Conservation (phyloP, 2,113 vertebrate species). For the Hydrolagus affinis region DNA sequence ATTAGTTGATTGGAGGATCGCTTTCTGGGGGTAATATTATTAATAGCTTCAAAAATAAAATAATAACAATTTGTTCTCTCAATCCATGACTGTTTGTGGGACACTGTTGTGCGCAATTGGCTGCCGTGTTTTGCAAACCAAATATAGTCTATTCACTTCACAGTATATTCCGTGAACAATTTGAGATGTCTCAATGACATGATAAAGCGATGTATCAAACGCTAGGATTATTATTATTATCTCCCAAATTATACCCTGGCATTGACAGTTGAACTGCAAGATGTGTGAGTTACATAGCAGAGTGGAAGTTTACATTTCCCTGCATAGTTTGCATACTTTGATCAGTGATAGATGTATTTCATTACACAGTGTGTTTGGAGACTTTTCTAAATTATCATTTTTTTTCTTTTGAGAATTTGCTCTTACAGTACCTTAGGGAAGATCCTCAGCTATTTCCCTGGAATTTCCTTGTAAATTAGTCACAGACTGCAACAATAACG, state of each 20-base stretch:
- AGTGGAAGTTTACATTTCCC: neutral
- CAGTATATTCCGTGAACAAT: no score
- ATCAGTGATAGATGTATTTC: constrained; percentile 22
- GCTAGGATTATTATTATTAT: no score
- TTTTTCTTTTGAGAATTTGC: constrained; percentile 14
- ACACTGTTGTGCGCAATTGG: no score
- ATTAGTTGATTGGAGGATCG: no score
- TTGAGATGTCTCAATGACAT: no score
- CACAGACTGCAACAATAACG: constrained; percentile 14
- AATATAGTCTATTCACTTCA: no score
- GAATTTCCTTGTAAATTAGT: constrained; percentile 16
- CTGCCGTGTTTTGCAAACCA: no score
- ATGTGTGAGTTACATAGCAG: neutral
- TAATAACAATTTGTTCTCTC: no score
- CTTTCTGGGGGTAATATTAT: no score
- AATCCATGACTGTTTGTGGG: no score
- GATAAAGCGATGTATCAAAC: no score
- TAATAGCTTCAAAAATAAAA: no score
- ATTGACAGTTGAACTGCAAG: neutral
- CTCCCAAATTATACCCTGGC: neutral
- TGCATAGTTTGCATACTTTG: neutral
- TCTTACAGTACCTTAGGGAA: constrained; percentile 27
- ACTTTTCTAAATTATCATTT: constrained; percentile 19
- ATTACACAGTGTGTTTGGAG: constrained; percentile 2
- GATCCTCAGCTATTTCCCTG: neutral